Evolutionary conservation across 2,888 invertebrate genomes (phyloP).

Genomic region (Hecatera dysodea): DNA sequence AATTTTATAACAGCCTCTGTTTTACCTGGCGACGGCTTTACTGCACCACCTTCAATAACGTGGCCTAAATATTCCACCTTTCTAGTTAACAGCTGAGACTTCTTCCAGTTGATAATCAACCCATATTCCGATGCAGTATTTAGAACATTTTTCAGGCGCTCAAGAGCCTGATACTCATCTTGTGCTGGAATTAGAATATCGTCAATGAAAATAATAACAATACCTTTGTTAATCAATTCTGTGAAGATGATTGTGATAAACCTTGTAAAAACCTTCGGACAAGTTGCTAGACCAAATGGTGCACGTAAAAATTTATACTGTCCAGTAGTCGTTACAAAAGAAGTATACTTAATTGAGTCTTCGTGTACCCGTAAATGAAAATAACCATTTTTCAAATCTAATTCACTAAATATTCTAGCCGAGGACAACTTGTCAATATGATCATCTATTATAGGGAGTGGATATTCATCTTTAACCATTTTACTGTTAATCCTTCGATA

Average conservation of each 20-base stretch:
- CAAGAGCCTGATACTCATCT: neutral
- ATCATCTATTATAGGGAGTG: neutral
- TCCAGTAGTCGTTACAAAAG: conserved; percentile 2
- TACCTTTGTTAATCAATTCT: neutral
- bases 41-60: neutral
- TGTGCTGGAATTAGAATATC: neutral
- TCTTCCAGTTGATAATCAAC: neutral
- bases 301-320: conserved; percentile 7
- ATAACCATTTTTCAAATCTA: neutral
- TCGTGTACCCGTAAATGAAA: neutral
- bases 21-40: neutral
- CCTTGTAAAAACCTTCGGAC: neutral
- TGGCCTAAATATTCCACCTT: neutral
- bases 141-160: neutral
- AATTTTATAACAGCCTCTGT: conserved; percentile 13
- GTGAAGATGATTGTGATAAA: conserved; percentile 1
- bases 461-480: neutral
- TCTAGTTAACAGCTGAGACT: neutral
- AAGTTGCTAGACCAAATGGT: conserved; percentile 5
- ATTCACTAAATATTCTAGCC: neutral
- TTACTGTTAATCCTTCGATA: too few relatives aligned
- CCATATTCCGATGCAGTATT: neutral
- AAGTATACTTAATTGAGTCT: neutral
- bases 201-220: neutral
- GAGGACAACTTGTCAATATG: neutral